Evolutionary conservation across 1,140 invertebrate species (phyloP), one percentile per base, ranked within the genome.

Genomic region (Macrobrachium rosenbergii): DNA sequence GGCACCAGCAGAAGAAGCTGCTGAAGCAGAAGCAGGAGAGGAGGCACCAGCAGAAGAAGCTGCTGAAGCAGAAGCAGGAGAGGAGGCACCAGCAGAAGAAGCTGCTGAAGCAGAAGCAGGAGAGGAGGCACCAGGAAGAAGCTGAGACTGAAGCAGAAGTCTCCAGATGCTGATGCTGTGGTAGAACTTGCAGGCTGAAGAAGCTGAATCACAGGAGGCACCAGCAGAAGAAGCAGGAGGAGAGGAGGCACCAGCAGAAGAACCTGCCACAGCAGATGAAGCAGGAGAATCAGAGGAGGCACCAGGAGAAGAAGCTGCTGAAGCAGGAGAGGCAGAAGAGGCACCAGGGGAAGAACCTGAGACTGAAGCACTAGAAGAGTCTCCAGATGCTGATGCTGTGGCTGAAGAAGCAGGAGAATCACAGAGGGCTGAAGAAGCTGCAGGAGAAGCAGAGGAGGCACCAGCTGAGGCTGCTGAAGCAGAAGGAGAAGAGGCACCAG

Each of bases 401-500:
- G 28, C 28, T 37, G 28, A 37, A 3, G 28, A 37, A 3, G 28
- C 28, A 37, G 28, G 1, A 37, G 28, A 37, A 37, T n/a, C n/a
- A n/a, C n/a, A n/a, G n/a, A n/a, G n/a, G n/a, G 37, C 45, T 5
- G 59, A 19, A 2, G 63, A 19, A 45, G 77, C 52, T 19, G 43
- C 19, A 14, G 77, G 52, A 21, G 84, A 52, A 67, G 84, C 67
- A 12, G 84, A 67, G 21, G 84, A 67, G 21, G 77, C 21, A 23
- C 43, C 23, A 19, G 60, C 12, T 10, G 76, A 63, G 0, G 52
- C 11, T 16, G 77, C 67, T 37, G 28, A 37, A 2, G 84, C 76
- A 72, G 84, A 58, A 7, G 62, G 21, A 17, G 84, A 16, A 5
- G 76, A 59, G 21, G 76, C 37, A 67, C 43, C 63, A 7, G 77